Base-by-base conservation (phyloP, 1,140 invertebrate species). In the Trissolcus basalis region DNA sequence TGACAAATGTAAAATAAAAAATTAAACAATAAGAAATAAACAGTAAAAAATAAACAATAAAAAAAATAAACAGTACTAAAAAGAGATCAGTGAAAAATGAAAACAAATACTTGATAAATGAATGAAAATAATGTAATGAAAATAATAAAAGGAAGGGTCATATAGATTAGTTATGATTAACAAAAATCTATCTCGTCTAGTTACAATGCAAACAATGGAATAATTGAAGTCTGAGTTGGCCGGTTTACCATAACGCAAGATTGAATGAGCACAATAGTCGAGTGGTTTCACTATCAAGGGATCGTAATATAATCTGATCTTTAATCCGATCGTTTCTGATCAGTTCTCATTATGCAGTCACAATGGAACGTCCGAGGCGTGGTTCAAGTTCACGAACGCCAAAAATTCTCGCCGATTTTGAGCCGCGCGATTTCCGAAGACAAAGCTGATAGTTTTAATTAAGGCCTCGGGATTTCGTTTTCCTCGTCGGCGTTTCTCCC, bases 261-360 rank as follows among this genome's bases (percentile, higher is more conserved):
- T 73, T 56, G 50, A 73, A 55, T 50, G 55, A 68, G 59, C 35
- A 75, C 63, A 75, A 75, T 75, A 64, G 70, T 61, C 56, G 44
- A 60, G 55, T 27, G 53, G 63, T 68, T 74, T 68, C 63, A 58
- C 63, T 68, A 53, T 73, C 56, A 59, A 54, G 19, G 39, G 45
- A 69, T 76, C 65, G 72, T 65, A 69, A 59, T 65, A 49, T 48
- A 43, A 76, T 65, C 55, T 45, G 43, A 70, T 59, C 59, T 41
- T 65, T 58, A 64, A 75, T 60, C 49, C 64, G 65, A 76, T 70
- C 64, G 36, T 0, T 39, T 59, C 39, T 61, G 61, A 74, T 68
- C 60, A 35, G 44, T 48, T 51, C 56, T 56, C 14, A 47, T 54
- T 54, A 56, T 32, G 19, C 0, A 12, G 45, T 7, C 19, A 58